These are phyloP conservation scores for Neopipo cinnamomea DNA, from an alignment of 2,113 vertebrate species.

Conservation along the genomic window DNA sequence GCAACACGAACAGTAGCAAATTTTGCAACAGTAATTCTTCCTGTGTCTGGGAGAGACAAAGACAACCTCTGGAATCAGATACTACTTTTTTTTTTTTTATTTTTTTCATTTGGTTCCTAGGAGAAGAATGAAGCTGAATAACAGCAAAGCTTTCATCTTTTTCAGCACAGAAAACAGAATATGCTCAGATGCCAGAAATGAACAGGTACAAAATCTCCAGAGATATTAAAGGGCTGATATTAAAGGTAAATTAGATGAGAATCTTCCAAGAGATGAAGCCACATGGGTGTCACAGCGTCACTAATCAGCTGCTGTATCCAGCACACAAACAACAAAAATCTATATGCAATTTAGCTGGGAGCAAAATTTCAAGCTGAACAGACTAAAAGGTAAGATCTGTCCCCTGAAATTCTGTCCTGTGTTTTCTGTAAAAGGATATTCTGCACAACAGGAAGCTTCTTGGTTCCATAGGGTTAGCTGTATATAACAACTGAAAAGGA, in stretches of 20 bases:
- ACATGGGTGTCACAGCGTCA: background rate
- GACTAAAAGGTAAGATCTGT: background rate
- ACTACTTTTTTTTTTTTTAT: background rate
- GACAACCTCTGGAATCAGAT: background rate
- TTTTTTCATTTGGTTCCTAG: background rate
- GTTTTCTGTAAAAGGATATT: background rate
- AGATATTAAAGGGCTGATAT: background rate
- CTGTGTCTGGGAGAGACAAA: background rate
- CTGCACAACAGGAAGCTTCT: background rate
- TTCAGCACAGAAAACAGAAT: background rate
- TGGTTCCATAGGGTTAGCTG: background rate
- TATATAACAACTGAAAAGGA: background rate
- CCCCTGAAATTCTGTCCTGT: background rate
- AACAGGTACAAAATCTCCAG: background rate
- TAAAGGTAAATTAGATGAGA: background rate
- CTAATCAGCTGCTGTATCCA: background rate
- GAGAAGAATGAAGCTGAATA: background rate
- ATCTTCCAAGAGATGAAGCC: background rate
- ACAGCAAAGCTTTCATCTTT: background rate
- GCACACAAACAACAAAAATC: background rate
- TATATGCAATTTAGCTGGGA: background rate
- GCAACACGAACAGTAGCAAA: background rate
- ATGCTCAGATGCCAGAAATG: background rate
- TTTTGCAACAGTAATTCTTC: background rate
- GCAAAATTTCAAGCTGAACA: background rate